phyloP scores from a whole-genome alignment of 2,113 vertebrate species.

The Pygoscelis antarcticus region DNA sequence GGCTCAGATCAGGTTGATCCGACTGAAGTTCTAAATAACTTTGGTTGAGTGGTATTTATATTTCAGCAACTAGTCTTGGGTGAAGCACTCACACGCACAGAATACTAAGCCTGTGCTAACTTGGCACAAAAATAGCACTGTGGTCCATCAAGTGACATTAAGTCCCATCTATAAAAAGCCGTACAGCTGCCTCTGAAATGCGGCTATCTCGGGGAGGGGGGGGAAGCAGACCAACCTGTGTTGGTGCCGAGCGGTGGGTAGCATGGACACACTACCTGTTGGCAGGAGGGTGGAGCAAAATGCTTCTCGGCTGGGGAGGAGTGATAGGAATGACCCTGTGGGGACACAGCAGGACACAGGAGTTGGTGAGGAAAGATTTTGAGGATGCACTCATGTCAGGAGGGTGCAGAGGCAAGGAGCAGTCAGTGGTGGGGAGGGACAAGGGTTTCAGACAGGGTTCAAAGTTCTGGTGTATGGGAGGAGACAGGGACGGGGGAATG shows the following conservation, averaged over 20 bases:
- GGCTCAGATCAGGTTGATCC: constrained; percentile 59
- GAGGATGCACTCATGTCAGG: background rate
- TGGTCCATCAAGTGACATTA: background rate
- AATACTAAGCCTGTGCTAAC: constrained; percentile 48
- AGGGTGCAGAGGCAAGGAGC: background rate
- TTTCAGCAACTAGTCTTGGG: constrained; percentile 57
- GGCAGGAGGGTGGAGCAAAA: rapidly evolving
- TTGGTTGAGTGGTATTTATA: constrained; percentile 64
- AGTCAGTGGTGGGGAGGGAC: background rate
- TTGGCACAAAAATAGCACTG: constrained; percentile 37
- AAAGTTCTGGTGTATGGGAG: background rate
- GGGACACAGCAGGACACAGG: background rate
- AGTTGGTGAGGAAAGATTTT: background rate
- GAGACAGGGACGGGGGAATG: background rate
- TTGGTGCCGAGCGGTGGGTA: rapidly evolving
- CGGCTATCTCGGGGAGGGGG: background rate
- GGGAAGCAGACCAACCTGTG: background rate
- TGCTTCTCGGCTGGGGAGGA: background rate
- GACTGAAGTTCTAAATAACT: constrained; percentile 67
- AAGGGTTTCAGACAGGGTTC: background rate
- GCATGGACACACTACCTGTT: rapidly evolving
- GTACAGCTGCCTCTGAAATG: constrained; percentile 10
- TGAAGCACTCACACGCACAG: background rate
- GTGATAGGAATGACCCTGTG: background rate
- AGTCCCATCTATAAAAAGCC: constrained; percentile 38